Conservation (phyloP, 2,113 vertebrate genomes). For the Thunnus maccoyii region DNA sequence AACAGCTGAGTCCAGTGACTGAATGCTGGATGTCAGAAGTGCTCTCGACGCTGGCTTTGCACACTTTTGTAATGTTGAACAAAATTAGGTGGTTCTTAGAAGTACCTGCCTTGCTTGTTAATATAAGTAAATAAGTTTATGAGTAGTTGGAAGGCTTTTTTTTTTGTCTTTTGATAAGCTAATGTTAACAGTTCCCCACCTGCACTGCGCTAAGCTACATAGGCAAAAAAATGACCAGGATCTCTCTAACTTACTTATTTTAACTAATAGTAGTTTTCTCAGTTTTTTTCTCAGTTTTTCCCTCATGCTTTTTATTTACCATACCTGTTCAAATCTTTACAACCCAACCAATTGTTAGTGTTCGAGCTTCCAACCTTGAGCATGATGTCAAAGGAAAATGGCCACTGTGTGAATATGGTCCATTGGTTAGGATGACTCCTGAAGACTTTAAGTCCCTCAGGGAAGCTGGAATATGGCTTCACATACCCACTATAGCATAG, state of each 20-base stretch:
- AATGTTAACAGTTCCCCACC: too few species aligned
- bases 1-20: not conserved
- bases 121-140: not conserved
- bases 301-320: not conserved
- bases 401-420: too few species aligned
- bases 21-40: not conserved
- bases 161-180: not conserved
- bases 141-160: not conserved
- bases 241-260: too few species aligned
- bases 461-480: slow-evolving; percentile 49
- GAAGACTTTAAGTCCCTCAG: slow-evolving; percentile 26
- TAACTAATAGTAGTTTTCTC: too few species aligned
- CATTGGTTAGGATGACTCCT: slow-evolving; percentile 23
- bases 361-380: too few species aligned
- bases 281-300: too few species aligned
- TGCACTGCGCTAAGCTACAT: not conserved
- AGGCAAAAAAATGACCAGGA: not conserved
- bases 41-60: not conserved
- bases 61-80: too few species aligned
- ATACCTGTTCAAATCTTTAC: not conserved
- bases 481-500: slow-evolving; percentile 66
- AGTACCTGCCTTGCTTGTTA: too few species aligned
- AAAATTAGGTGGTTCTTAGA: too few species aligned
- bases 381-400: too few species aligned
- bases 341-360: not conserved